These are phyloP conservation scores for Galeruca laticollis DNA, from an alignment of 2,888 invertebrate species.

Conservation along the genomic window DNA sequence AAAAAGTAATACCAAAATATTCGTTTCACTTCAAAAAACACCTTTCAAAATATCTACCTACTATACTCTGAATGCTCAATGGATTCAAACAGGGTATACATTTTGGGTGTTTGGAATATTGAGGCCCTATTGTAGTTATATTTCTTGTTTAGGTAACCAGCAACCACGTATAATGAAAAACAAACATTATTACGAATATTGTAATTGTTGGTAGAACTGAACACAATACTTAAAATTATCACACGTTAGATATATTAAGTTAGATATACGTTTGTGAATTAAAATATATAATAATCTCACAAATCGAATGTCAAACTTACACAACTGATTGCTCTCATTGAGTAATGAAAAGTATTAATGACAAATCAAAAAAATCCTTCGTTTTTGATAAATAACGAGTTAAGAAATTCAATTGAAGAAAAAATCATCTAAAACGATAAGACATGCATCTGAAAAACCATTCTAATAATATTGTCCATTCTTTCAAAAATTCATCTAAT, in stretches of 20 bases:
- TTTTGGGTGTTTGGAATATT: no score
- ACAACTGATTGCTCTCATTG: not conserved
- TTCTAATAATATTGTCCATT: no score
- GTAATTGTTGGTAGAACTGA: slow-evolving; percentile 6
- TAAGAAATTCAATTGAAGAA: no score
- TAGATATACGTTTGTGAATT: not conserved
- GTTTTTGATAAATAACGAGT: not conserved
- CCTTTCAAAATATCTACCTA: no score
- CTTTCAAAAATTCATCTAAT: no score
- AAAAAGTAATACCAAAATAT: no score
- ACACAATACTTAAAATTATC: slow-evolving; percentile 2
- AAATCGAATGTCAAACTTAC: not conserved
- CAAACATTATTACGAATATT: not conserved
- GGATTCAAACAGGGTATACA: no score
- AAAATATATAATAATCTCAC: not conserved
- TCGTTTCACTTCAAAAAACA: no score
- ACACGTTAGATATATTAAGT: not conserved
- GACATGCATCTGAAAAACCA: no score
- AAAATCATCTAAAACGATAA: no score
- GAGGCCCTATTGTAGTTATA: no score
- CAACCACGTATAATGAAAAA: not conserved
- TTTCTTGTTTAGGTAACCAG: not conserved
- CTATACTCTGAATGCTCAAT: no score
- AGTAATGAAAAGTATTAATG: not conserved
- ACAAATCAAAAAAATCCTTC: not conserved